Evolutionary conservation across 2,797 vertebrate species (phyloP).

Genomic region (Ambastaia sidthimunki): DNA sequence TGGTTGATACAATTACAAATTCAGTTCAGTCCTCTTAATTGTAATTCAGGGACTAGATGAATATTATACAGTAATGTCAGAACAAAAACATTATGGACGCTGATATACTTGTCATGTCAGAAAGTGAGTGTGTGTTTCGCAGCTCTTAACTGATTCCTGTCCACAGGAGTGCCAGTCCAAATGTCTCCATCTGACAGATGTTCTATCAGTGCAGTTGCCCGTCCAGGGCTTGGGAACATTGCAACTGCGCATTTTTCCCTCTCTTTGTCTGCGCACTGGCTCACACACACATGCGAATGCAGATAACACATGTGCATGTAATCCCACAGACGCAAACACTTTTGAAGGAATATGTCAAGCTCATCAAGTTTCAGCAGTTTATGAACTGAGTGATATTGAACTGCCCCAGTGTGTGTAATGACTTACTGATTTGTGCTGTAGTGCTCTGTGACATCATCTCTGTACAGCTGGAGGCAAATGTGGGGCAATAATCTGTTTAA

Average conservation of each 20-base stretch:
- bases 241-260: not conserved
- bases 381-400: constrained; percentile 30
- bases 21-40: constrained; percentile 14
- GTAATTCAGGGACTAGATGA: constrained; percentile 27
- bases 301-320: not conserved
- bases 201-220: not conserved
- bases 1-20: constrained; percentile 32
- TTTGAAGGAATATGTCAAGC: not conserved
- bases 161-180: not conserved
- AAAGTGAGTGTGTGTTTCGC: not conserved
- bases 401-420: constrained; percentile 14
- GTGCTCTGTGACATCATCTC: not conserved
- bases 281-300: not conserved
- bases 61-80: not conserved
- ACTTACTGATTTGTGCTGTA: constrained; percentile 4
- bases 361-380: not conserved
- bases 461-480: not conserved
- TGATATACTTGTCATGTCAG: not conserved
- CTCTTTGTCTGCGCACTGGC: too few relatives aligned
- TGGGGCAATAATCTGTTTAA: constrained; percentile 3
- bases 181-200: constrained; percentile 1
- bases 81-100: not conserved
- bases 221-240: not conserved
- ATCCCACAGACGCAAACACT: not conserved
- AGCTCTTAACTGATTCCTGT: not conserved